These are phyloP conservation scores for Fragum fragum DNA, from an alignment of 2,888 invertebrate species.

Conservation along the genomic window DNA sequence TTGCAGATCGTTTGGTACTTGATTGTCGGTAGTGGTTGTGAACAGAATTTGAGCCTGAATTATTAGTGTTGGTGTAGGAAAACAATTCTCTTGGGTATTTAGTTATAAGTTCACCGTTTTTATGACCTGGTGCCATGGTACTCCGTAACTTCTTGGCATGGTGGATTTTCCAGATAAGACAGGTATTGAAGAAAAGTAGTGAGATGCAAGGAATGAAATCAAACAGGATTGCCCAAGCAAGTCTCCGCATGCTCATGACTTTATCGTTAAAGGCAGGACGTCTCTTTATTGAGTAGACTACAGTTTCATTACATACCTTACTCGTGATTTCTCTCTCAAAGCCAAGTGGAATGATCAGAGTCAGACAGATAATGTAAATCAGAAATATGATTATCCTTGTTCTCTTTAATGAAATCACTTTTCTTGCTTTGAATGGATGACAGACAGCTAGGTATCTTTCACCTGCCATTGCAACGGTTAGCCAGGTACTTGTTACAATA, in stretches of 20 bases:
- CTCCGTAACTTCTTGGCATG: slow-evolving; percentile 77
- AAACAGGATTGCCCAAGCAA: slow-evolving; percentile 82
- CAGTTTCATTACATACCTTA: slow-evolving; percentile 62
- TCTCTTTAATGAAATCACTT: slow-evolving; percentile 81
- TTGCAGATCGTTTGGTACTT: slow-evolving; percentile 9
- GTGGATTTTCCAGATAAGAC: slow-evolving; percentile 79
- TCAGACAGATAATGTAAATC: slow-evolving; percentile 75
- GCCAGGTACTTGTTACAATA: slow-evolving; percentile 84
- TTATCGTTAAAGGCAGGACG: slow-evolving; percentile 65
- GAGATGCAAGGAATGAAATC: slow-evolving; percentile 84
- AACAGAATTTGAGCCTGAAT: slow-evolving; percentile 40
- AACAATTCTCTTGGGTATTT: slow-evolving; percentile 64
- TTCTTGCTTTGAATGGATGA: slow-evolving; percentile 84
- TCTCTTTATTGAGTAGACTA: slow-evolving; percentile 63
- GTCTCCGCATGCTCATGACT: slow-evolving; percentile 70
- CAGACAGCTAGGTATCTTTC: slow-evolving; percentile 86
- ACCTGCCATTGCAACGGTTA: slow-evolving; percentile 85
- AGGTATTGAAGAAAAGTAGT: slow-evolving; percentile 83
- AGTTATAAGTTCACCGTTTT: slow-evolving; percentile 55
- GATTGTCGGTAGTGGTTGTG: slow-evolving; percentile 10
- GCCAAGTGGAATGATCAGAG: slow-evolving; percentile 79
- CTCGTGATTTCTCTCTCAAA: slow-evolving; percentile 74
- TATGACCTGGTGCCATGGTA: slow-evolving; percentile 76
- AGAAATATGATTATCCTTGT: slow-evolving; percentile 80
- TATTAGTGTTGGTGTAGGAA: slow-evolving; percentile 55